Evolutionary conservation across 1,140 invertebrate species (phyloP), one percentile per base, ranked within the genome.

Genomic region (Saccostrea echinata): DNA sequence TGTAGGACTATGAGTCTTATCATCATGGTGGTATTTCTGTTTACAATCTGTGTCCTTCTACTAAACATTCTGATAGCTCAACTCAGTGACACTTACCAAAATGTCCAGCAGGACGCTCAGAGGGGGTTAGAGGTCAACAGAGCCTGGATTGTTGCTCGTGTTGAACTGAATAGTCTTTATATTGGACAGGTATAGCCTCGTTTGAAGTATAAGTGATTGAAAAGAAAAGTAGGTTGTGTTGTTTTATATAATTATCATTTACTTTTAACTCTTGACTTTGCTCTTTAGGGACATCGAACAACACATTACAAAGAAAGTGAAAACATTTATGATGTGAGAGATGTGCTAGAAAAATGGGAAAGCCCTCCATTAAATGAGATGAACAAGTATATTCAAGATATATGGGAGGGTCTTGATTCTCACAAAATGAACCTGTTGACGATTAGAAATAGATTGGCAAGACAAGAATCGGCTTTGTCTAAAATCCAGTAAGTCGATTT

Each of bases 61-160:
- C 87, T 93, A 6, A 93, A 92, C 84, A 93, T 93, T 53, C 88
- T 93, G 18, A 93, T 93, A 51, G 93, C 93, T n/a, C 93, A 93
- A 82, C 88, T 93, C 16, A 91, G 90, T 35, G 93, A 93, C 88
- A 93, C 93, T 9, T 93, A 93, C 88, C 93, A 93, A 86, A 91
- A 92, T 84, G 91, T 93, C 0, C 92, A 93, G 84, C 88, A 90
- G 12, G 92, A 93, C 83, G 93, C 93, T 18, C 92, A 93, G 52
- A 85, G 93, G 30, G 92, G 92, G 43, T 88, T 93, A 64, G 92
- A 93, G 83, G 90, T 93, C 61, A 93, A 93, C 88, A 83, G 93
- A 82, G 92, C 93, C 2, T 93, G 93, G 92, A 93, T 93, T 55
- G 92, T 93, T 11, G 87, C 92, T 24, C 86, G 91, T 24, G 92